Conservation (phyloP, 1,140 invertebrate species). For the Drosophila kohkoa region DNA sequence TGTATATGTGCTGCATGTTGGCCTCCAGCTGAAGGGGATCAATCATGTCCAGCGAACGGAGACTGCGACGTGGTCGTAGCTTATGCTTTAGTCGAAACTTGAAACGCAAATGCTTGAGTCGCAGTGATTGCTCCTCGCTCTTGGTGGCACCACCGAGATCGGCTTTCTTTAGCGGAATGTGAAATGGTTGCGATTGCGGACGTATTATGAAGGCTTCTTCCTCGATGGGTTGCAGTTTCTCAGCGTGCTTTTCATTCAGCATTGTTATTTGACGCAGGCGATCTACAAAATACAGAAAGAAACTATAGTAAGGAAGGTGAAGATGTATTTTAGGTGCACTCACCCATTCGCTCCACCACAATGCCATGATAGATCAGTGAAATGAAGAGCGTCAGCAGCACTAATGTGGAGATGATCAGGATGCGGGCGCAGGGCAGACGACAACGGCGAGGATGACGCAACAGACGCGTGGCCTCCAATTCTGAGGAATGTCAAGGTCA, state of each 20-base stretch:
- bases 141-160: conserved; percentile 7
- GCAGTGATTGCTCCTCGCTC: conserved; percentile 32
- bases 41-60: conserved; percentile 34
- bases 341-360: conserved; percentile 71
- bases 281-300: conserved; percentile 25
- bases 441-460: conserved; percentile 40
- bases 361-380: conserved; percentile 73
- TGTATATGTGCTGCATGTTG: conserved; percentile 59
- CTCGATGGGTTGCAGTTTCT: conserved; percentile 44
- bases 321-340: neutral
- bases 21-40: conserved; percentile 66
- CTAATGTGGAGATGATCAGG: conserved; percentile 57
- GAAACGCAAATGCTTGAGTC: conserved; percentile 58
- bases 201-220: conserved; percentile 34
- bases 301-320: neutral
- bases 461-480: conserved; percentile 48
- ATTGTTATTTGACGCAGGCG: conserved; percentile 49
- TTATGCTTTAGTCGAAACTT: conserved; percentile 60
- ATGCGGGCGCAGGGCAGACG: conserved; percentile 48
- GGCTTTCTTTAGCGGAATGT: conserved; percentile 36
- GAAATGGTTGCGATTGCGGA: conserved; percentile 58
- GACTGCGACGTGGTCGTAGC: conserved; percentile 31
- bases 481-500: conserved; percentile 50
- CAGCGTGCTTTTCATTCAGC: conserved; percentile 52
- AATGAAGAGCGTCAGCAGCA: conserved; percentile 57